A percentile compares a stretch with the other conserved stretches of the same genome.
Conservation (phyloP, 23 tunicate species). For the Phallusia fumigata region DNA sequence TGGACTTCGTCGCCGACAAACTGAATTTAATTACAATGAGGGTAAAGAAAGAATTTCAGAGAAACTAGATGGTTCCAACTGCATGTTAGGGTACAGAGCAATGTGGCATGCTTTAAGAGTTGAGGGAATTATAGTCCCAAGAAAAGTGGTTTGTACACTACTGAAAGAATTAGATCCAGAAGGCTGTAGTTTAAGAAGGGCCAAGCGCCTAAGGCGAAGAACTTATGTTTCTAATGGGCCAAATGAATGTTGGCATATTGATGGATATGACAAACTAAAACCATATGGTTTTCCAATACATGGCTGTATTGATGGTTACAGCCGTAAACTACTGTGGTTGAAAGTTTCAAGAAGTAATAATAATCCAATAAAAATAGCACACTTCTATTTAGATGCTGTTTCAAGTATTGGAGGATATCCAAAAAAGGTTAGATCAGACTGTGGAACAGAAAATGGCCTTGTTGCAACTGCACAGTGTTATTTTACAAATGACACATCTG, state of each 20-base stretch:
- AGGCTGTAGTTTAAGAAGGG: conserved; percentile 5
- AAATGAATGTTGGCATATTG: conserved; percentile 15
- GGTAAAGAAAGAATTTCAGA: background rate
- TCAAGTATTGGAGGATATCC: background rate
- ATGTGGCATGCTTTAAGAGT: background rate
- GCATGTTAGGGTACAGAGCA: conserved; percentile 18
- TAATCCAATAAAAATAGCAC: background rate
- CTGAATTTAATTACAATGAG: background rate
- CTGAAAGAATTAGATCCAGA: conserved; percentile 17
- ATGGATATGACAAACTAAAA: conserved; percentile 21
- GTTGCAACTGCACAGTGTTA: conserved; percentile 17
- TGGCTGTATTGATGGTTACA: conserved; percentile 16
- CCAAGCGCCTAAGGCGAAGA: conserved; percentile 4
- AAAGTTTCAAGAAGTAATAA: background rate
- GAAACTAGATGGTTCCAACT: background rate
- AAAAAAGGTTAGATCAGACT: conserved; percentile 10
- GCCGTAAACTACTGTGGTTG: conserved; percentile 12
- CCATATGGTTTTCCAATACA: conserved; percentile 18
- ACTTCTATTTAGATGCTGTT: background rate
- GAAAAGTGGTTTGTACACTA: background rate
- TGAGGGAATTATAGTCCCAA: background rate
- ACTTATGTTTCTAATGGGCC: background rate
- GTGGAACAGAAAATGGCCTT: conserved; percentile 21
- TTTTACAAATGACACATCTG: background rate
- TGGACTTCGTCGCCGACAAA: background rate